These are phyloP conservation scores for Sinocyclocheilus anshuiensis DNA, from an alignment of 2,113 vertebrate genomes.

Conservation along the genomic window DNA sequence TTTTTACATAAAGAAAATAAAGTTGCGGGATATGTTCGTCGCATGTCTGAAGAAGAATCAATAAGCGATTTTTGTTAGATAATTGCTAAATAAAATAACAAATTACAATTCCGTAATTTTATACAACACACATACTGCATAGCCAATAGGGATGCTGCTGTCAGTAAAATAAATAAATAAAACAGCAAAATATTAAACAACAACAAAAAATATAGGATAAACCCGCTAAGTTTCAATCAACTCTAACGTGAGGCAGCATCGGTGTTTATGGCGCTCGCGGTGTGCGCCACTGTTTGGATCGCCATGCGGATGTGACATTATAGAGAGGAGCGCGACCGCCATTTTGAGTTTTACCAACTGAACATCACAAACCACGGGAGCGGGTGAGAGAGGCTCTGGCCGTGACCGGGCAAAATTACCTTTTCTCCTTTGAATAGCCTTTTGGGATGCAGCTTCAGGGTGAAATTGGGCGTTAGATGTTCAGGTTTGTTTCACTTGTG, in stretches of 20 bases:
- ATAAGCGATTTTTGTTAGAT: not conserved
- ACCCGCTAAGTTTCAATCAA: not conserved
- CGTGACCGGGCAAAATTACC: constrained; percentile 71
- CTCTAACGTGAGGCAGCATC: not conserved
- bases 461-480: constrained; percentile 54
- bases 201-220: not conserved
- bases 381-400: constrained; percentile 68
- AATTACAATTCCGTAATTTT: not conserved
- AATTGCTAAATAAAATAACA: not conserved
- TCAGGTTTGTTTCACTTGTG: constrained; percentile 55
- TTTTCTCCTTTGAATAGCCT: constrained; percentile 57
- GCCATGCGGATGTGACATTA: constrained; percentile 98
- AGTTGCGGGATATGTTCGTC: no score
- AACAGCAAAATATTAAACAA: not conserved
- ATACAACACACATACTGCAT: not conserved
- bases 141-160: not conserved
- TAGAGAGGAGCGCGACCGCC: constrained; percentile 88
- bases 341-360: constrained; percentile 88
- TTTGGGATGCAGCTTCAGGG: constrained; percentile 65
- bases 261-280: constrained; percentile 24
- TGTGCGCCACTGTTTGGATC: constrained; percentile 73
- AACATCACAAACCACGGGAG: constrained; percentile 75
- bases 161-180: not conserved
- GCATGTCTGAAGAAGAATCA: not conserved
- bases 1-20: no score